A percentile compares a stretch with the other conserved stretches of the same genome.
These are phyloP conservation scores for Oxyruncus cristatus DNA, from an alignment of 2,113 vertebrate species.

Conservation along the genomic window DNA sequence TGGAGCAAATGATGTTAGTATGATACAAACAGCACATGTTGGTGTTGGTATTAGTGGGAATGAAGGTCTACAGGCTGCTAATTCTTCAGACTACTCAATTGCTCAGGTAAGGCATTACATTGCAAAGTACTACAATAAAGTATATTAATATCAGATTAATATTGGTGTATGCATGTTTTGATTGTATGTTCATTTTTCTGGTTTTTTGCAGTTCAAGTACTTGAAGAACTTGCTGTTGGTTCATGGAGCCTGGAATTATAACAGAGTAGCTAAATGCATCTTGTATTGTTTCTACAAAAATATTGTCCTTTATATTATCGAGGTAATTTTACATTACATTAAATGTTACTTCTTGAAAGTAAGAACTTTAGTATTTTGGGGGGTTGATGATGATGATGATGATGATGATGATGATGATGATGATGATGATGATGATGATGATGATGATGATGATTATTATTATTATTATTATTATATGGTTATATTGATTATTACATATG, in stretches of 20 bases:
- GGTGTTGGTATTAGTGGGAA: constrained; percentile 97
- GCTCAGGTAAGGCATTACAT: constrained; percentile 82
- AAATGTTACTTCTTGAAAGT: not conserved
- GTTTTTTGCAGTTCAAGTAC: constrained; percentile 91
- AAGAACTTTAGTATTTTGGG: not conserved
- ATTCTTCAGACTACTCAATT: constrained; percentile 99
- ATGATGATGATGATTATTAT: no score
- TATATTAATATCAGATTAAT: not conserved
- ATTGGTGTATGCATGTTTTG: not conserved
- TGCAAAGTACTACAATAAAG: not conserved
- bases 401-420: no score
- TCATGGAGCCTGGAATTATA: constrained; percentile 98
- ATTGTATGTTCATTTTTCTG: not conserved
- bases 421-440: no score
- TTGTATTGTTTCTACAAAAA: constrained; percentile 99
- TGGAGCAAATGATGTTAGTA: constrained; percentile 96
- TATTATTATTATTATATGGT: no score
- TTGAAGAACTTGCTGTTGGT: constrained; percentile 97
- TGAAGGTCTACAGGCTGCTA: constrained; percentile 96
- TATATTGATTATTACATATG: not conserved
- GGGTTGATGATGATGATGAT: no score
- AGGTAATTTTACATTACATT: constrained; percentile 77
- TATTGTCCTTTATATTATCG: constrained; percentile 98
- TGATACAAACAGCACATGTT: constrained; percentile 98
- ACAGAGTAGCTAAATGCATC: constrained; percentile 97